Evolutionary conservation across 2,113 vertebrate genomes (phyloP).

Genomic region (Sphaerodactylus townsendi): DNA sequence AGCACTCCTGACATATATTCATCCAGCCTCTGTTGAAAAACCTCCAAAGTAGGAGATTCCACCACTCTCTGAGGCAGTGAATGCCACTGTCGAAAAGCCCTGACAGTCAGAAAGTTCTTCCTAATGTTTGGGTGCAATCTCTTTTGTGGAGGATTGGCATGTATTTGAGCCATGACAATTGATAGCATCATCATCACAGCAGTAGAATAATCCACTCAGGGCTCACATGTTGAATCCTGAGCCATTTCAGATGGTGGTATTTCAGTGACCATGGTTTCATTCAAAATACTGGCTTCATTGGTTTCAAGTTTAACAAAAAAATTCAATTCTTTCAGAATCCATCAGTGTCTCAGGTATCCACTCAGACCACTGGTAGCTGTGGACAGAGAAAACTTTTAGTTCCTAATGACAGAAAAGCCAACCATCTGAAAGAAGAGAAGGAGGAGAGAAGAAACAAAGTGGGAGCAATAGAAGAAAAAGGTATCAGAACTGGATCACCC

Average conservation of each 20-base stretch:
- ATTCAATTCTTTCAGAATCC: conserved; percentile 66
- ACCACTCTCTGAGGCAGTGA: too few species aligned
- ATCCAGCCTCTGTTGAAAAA: too few species aligned
- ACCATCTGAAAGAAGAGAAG: conserved; percentile 68
- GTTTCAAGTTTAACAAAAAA: neutral
- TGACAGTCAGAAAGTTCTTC: too few species aligned
- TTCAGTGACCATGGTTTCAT: conserved; percentile 8
- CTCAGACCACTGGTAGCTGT: conserved; percentile 66
- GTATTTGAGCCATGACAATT: neutral
- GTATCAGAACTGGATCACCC: conserved; percentile 46
- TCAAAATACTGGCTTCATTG: neutral
- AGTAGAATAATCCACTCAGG: too few species aligned
- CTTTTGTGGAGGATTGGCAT: neutral
- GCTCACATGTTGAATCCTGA: neutral
- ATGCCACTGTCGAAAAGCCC: too few species aligned
- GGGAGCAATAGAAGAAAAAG: conserved; percentile 67
- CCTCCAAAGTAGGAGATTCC: too few species aligned
- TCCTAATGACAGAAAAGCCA: conserved; percentile 67
- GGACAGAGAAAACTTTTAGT: conserved; percentile 67
- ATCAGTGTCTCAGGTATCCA: conserved; percentile 66
- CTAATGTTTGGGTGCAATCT: too few species aligned
- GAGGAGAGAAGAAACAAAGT: conserved; percentile 65
- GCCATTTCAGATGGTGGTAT: neutral
- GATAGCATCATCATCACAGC: neutral
- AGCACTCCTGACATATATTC: too few species aligned